These are phyloP conservation scores for Molanna angustata DNA, from an alignment of 2,888 invertebrate genomes.

Conservation along the genomic window DNA sequence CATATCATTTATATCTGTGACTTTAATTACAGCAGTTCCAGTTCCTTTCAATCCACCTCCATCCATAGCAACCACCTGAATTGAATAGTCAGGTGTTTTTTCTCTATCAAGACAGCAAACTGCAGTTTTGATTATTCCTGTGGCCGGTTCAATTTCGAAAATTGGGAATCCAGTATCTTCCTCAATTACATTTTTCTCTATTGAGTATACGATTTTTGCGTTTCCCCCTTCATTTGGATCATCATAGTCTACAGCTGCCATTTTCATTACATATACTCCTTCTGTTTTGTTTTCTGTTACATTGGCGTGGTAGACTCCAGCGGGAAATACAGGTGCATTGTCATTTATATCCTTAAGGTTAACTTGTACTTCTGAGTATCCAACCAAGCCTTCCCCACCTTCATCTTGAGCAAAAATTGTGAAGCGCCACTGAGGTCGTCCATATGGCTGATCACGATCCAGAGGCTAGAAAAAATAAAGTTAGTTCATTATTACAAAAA, in stretches of 20 bases:
- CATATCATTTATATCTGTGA: slow-evolving; percentile 60
- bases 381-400: slow-evolving; percentile 33
- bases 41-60: slow-evolving; percentile 52
- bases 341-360: slow-evolving; percentile 56
- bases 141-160: slow-evolving; percentile 53
- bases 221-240: slow-evolving; percentile 55
- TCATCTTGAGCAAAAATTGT: slow-evolving; percentile 40
- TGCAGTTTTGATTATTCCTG: slow-evolving; percentile 51
- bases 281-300: slow-evolving; percentile 55
- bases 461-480: slow-evolving; percentile 37
- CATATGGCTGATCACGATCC: slow-evolving; percentile 57
- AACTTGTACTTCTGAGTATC: slow-evolving; percentile 46
- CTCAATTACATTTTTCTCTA: slow-evolving; percentile 53
- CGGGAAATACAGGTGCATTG: slow-evolving; percentile 54
- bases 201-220: slow-evolving; percentile 56
- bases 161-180: slow-evolving; percentile 53
- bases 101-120: slow-evolving; percentile 50
- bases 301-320: slow-evolving; percentile 46
- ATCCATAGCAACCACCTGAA: slow-evolving; percentile 51
- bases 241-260: slow-evolving; percentile 57
- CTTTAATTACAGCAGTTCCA: slow-evolving; percentile 51
- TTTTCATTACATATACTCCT: slow-evolving; percentile 54
- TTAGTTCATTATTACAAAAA: neutral
- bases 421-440: slow-evolving; percentile 51
- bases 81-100: slow-evolving; percentile 50